Evolutionary conservation across 92 coral and sea anemone species (phyloP), one percentile per base, ranked within the genome.

Genomic region (Virgularia gustaviana): DNA sequence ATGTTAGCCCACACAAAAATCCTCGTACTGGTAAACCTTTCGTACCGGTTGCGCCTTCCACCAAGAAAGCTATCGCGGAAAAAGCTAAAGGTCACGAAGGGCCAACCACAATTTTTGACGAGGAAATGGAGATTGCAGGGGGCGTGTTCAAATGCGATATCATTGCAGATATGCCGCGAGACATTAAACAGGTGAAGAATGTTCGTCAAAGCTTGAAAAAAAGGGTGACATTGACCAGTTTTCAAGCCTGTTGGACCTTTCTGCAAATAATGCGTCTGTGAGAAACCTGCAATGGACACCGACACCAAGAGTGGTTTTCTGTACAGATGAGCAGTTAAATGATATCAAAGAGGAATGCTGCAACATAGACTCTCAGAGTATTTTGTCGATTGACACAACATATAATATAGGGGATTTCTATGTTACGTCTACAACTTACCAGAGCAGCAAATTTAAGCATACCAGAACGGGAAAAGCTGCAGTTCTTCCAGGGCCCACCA

Each of bases 1-100:
- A 63, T 38, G 76, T 86, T 25, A 86, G 82, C 71, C 84, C 87
- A 0, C 85, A 80, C 78, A 86, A 86, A 43, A 57, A 86, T 66
- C 80, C 78, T 8, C 70, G 79, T 37, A 63, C 81, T 1, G 79
- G 85, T 28, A 86, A 73, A 53, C 10, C 78, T 32, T 86, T 33
- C 42, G 27, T 78, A n/a, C 81, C 78, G 56, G 75, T 81, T 16
- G 71, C 82, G 41, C 87, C 82, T 24, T 78, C 84, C 10, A 78
- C 89, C 55, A 43, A 31, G 56, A 59, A 61, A n/a, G 34, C 27
- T 38, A 54, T 76, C 39, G 56, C 65, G 51, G 39, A 53, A 4
- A 73, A 74, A 36, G 72, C 56, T 44, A 44, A 49, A 49, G 66
- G 82, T 4, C 71, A 68, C 39, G 61, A 85, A 57, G 89, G 88